phyloP scores from a whole-genome alignment of 1,140 invertebrate genomes.

The Drosophila auraria region DNA sequence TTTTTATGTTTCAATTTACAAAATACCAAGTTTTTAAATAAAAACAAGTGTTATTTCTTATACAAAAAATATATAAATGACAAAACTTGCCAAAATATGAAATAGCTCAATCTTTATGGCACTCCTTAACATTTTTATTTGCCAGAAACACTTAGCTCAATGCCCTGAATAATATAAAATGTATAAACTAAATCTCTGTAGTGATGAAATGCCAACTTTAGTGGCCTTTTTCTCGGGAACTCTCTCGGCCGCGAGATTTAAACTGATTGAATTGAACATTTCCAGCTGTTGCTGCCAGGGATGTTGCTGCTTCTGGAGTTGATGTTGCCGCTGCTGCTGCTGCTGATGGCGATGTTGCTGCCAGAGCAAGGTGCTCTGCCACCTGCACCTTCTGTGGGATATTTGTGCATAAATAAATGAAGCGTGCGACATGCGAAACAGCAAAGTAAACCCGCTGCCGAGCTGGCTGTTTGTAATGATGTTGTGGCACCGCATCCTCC shows the following conservation, averaged over 20 bases:
- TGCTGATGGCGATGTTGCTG: constrained; percentile 20
- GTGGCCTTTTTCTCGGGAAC: constrained; percentile 4
- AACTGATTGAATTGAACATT: constrained; percentile 73
- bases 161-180: constrained; percentile 15
- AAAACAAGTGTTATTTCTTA: background rate
- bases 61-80: background rate
- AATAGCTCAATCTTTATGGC: too few relatives aligned
- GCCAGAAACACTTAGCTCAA: background rate
- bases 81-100: background rate
- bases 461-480: constrained; percentile 52
- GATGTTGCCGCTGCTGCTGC: constrained; percentile 23
- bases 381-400: constrained; percentile 52
- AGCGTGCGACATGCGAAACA: constrained; percentile 46
- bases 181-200: constrained; percentile 5
- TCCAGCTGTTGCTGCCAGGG: constrained; percentile 56
- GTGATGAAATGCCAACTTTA: constrained; percentile 9
- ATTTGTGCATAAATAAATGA: constrained; percentile 65
- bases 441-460: constrained; percentile 41
- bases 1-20: background rate
- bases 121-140: constrained; percentile 1
- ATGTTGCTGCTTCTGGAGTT: constrained; percentile 16
- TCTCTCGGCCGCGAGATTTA: constrained; percentile 41
- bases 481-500: constrained; percentile 33
- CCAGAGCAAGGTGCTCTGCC: constrained; percentile 8
- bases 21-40: background rate